Evolutionary conservation across 2,888 invertebrate genomes (phyloP), one percentile per base, ranked within the genome.

Genomic region (Epinotia demarniana): DNA sequence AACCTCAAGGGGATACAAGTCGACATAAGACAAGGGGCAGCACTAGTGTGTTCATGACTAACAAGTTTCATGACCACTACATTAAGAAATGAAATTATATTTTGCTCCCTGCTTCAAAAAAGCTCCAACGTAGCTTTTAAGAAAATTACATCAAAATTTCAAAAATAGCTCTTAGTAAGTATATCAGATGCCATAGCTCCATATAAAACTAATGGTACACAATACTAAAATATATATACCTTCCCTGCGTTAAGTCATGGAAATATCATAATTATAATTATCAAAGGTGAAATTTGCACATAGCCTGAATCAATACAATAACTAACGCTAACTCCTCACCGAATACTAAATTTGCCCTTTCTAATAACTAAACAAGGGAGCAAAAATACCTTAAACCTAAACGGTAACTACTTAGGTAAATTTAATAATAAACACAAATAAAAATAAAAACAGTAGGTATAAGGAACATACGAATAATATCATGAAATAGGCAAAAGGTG

Each of bases 41-140:
- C 80, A 53, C 81, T 80, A 79, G 78, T 79, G 77, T 80, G 81
- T 80, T 76, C 73, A 78, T 77, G 78, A 80, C 80, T 79, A 79
- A 80, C 79, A 78, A 77, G 77, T 80, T 80, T 80, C 72, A 80
- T 76, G 79, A 79, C 80, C 82, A 79, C 78, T 79, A 76, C 80
- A 78, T 78, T 78, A 76, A 78, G 73, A 79, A 79, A 80, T 78
- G 79, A 79, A 80, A 80, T 76, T 77, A 81, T 78, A 75, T 80
- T 78, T 78, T 76, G 80, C 81, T 81, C 81, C 80, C 79, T 60
- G 75, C 61, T 67, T 55, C 75, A 46, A 67, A 62, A 66, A 62
- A 66, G 61, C 61, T 55, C 39, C 33, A 33, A 23, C 46, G n/a
- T 33, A 74, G 46, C 66, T 57, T 66, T 67, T 72, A 75, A 67